Conservation (phyloP, 2,888 invertebrate genomes). For the Gryllus longicercus region DNA sequence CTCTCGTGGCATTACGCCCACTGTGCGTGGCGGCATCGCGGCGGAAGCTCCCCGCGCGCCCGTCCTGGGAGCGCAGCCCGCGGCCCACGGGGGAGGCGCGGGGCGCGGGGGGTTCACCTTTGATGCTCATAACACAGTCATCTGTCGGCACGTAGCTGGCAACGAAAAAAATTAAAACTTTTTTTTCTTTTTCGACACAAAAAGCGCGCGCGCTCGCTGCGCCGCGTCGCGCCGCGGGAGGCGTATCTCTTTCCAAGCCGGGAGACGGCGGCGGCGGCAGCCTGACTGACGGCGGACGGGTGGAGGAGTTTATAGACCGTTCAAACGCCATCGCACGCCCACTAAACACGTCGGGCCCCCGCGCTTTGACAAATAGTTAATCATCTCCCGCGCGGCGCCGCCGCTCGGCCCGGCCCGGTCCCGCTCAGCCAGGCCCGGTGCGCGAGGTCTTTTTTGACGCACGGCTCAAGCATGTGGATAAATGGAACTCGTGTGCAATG, state of each 20-base stretch:
- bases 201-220: neutral
- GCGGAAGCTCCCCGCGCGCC: no score
- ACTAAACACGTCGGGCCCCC: neutral
- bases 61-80: no score
- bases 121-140: conserved; percentile 5
- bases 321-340: conserved; percentile 6
- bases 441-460: no score
- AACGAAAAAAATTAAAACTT: neutral
- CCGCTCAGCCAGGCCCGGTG: no score
- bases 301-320: neutral
- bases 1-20: no score
- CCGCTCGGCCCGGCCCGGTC: neutral
- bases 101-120: neutral
- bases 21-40: no score
- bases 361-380: conserved; percentile 17
- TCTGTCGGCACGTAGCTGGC: neutral
- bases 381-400: neutral
- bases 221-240: neutral
- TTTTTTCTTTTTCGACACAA: neutral
- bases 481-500: no score
- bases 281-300: neutral
- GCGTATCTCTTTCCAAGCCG: neutral
- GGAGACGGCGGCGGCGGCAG: neutral
- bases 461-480: no score
- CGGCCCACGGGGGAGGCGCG: neutral